Conservation (phyloP, 1,140 invertebrate species). For the Littorina saxatilis region DNA sequence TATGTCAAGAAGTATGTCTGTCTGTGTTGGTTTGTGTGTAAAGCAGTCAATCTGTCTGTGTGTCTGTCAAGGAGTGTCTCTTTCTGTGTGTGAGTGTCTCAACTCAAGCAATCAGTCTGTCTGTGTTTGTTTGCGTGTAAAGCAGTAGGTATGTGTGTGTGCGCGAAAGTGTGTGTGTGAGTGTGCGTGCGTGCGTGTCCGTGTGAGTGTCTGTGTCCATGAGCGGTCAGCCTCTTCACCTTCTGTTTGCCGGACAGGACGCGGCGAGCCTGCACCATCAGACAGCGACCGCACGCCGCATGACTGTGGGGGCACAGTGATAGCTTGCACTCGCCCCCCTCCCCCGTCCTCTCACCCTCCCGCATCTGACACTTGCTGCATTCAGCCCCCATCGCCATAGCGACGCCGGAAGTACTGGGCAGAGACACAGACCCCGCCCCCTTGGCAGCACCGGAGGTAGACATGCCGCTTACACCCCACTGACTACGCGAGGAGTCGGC, state of each 20-base stretch:
- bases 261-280: background rate
- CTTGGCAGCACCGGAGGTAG: background rate
- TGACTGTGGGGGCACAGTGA: background rate
- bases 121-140: no score
- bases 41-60: no score
- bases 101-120: no score
- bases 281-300: background rate
- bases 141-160: no score
- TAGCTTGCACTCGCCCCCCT: background rate
- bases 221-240: background rate
- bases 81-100: no score
- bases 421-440: background rate
- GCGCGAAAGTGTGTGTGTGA: no score
- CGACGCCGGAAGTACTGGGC: background rate
- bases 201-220: no score
- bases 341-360: background rate
- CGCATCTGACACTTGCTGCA: background rate
- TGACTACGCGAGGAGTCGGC: background rate
- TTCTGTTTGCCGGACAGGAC: background rate
- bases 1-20: no score
- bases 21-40: no score
- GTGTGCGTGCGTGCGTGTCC: no score
- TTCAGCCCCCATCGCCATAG: background rate
- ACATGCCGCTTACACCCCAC: no score
- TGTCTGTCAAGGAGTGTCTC: no score